Percentiles rank a stretch among this genome's conserved stretches.
Evolutionary conservation across 2,888 invertebrate genomes (phyloP).

Genomic region (Thereva nobilitata): DNA sequence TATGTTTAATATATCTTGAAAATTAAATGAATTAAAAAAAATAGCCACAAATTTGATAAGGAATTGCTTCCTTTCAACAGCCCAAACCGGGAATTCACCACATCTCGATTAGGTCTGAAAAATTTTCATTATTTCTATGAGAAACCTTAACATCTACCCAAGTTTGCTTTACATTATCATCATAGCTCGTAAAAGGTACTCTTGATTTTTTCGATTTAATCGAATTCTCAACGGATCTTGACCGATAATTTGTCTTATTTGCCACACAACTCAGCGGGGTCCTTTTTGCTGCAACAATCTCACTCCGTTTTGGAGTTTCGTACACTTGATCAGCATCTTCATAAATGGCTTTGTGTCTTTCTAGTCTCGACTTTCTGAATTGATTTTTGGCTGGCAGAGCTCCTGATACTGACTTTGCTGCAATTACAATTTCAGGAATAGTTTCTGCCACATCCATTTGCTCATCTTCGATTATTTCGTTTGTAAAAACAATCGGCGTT

Average conservation of each 20-base stretch:
- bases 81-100: too few relatives aligned
- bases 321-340: slow-evolving; percentile 31
- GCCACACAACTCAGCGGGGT: slow-evolving; percentile 41
- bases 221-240: slow-evolving; percentile 36
- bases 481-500: slow-evolving; percentile 35
- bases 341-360: slow-evolving; percentile 25
- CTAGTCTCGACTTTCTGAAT: not conserved
- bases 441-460: not conserved
- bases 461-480: not conserved
- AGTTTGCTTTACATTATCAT: slow-evolving; percentile 31
- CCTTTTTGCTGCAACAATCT: slow-evolving; percentile 7
- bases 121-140: slow-evolving; percentile 9
- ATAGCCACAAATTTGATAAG: too few relatives aligned
- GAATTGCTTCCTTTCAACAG: too few relatives aligned
- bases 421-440: slow-evolving; percentile 1
- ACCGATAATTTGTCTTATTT: slow-evolving; percentile 38
- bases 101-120: too few relatives aligned
- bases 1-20: too few relatives aligned
- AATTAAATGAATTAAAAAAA: too few relatives aligned
- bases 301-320: slow-evolving; percentile 25
- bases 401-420: slow-evolving; percentile 25
- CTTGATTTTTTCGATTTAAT: slow-evolving; percentile 13
- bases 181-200: slow-evolving; percentile 29
- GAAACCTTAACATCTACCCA: not conserved
- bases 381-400: slow-evolving; percentile 30